Base-by-base conservation (phyloP, 2,888 invertebrate genomes). In the Abrostola tripartita region DNA sequence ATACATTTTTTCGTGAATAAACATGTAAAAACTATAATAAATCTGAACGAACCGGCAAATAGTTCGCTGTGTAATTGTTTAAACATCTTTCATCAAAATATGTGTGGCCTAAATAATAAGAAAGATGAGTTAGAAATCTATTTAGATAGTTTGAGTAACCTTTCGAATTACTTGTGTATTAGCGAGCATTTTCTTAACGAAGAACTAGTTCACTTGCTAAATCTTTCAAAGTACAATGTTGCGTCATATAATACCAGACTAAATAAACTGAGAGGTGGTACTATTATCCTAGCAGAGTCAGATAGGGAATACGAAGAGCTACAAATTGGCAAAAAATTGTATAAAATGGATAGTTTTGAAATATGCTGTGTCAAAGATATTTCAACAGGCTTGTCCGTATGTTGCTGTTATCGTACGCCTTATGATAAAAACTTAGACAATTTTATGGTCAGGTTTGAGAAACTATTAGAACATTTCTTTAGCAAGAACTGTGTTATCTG, bases 41-140 rank as follows among this genome's bases (percentile, higher is more conserved):
- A 42, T 42, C 42, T 42, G 42, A 42, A 42, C 42, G 42, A 42
- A 42, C n/a, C 42, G 42, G 42, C 42, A 42, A 42, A 42, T 42
- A 42, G 42, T 42, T 42, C 42, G 42, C 42, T 42, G 42, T 42
- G 11, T 42, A 42, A 42, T 42, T 10, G 37, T 5, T 24, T 61
- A 8, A 44, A 54, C 42, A 52, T 63, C 9, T 62, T 40, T 62
- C 37, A 52, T 24, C 65, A 59, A 47, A 65, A 65, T 37, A 36
- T 65, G 36, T 60, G 65, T 41, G 65, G 59, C 11, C n/a, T 65
- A 40, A 65, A 59, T 14, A 65, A 65, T 37, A 60, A 55, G 24
- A 53, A 55, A 44, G 54, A 64, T 54, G 40, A 10, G 1, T 59
- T 64, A 11, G 63, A 63, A 50, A 11, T 64, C 9, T 65, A 65